Base-by-base conservation (phyloP, 2,797 vertebrate species). In the Siniperca scherzeri region DNA sequence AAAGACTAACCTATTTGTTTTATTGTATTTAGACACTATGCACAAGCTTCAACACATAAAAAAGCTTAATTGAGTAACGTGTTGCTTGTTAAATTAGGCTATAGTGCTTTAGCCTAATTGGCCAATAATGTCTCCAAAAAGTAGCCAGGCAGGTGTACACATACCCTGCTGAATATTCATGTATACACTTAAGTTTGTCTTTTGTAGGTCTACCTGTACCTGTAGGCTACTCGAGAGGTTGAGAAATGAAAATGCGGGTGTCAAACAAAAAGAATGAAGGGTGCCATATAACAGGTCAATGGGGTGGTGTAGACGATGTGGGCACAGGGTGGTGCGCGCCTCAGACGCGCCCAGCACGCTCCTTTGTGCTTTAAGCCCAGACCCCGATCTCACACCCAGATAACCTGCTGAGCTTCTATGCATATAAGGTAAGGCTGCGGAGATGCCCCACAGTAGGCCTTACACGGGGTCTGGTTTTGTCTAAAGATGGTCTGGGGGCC, bases 401-500 rank as follows among this genome's bases (percentile, higher is more conserved):
- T n/a, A 77, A 78, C 83, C 74, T 55, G 79, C 13, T 65, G 72
- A 36, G 61, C 22, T 59, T 69, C 57, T 88, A 81, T 87, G 84
- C 92, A 91, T 94, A 93, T 94, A 94, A 87, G 91, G 92, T 33
- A 78, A 67, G 84, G 68, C 72, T 83, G 73, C 12, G 22, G 74
- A 82, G 88, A 68, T 68, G 79, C 76, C 78, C 44, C 56, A 22
- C 80, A 70, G 74, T 70, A 65, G 11, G 22, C 62, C 44, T 36
- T 65, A 33, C 68, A 30, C 76, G 46, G 71, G 80, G 72, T 78
- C 70, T 74, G 73, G 48, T 81, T 90, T 86, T 93, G 90, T 85
- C 91, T 94, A 94, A 93, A 94, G 91, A 94, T 91, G 91, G 91
- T 83, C 86, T 61, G 81, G 75, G 70, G 66, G 48, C 53, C 27